These are phyloP conservation scores for Trichosurus vulpecula DNA, from an alignment of 2,797 vertebrate species.

Conservation along the genomic window DNA sequence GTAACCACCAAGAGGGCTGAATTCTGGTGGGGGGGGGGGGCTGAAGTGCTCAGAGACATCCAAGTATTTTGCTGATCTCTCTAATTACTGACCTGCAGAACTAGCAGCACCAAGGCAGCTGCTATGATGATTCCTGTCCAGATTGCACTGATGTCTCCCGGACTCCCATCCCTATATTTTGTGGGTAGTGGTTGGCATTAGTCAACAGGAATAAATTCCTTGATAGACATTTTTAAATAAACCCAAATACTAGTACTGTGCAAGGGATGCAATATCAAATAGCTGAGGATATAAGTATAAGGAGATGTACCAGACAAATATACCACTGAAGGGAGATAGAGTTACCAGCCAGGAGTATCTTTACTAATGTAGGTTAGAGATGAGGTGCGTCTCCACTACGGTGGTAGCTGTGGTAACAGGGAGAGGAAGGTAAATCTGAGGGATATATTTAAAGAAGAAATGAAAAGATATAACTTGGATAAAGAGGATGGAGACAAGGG, in stretches of 20 bases:
- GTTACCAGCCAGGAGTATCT: neutral
- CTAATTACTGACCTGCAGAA: neutral
- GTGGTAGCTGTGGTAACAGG: neutral
- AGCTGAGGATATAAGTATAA: neutral
- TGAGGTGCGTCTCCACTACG: neutral
- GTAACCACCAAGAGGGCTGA: neutral
- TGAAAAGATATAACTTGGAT: neutral
- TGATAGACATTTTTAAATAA: neutral
- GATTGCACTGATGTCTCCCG: neutral
- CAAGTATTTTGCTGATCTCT: neutral
- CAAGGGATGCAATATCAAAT: neutral
- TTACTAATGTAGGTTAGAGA: neutral
- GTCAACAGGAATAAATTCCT: neutral
- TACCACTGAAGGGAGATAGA: neutral
- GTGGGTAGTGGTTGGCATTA: neutral
- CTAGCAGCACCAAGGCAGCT: neutral
- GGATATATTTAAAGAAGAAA: neutral
- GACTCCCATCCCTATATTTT: neutral
- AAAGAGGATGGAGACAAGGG: neutral
- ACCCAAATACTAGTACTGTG: neutral
- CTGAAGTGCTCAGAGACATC: neutral
- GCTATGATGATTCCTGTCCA: neutral
- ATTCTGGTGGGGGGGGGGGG: neutral
- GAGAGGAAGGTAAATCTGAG: neutral
- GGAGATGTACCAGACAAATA: neutral